phyloP scores from a whole-genome alignment of 2,797 vertebrate species.

The Threskiornis aethiopicus region DNA sequence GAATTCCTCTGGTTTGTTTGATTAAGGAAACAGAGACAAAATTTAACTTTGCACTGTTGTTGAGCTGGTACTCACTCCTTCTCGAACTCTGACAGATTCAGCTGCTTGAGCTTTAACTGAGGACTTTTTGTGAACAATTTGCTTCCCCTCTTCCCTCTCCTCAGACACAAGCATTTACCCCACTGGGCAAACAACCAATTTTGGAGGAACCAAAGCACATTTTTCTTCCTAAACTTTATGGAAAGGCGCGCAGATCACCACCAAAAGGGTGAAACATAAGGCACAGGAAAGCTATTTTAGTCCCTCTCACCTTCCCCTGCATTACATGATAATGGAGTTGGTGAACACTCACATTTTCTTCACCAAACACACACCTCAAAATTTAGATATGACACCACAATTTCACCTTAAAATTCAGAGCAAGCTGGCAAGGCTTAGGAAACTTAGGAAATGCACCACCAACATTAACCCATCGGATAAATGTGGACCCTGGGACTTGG shows the following conservation, averaged over 20 bases:
- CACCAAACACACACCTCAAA: neutral
- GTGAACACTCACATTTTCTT: neutral
- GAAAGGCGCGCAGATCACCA: neutral
- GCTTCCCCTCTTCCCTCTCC: neutral
- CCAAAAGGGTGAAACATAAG: neutral
- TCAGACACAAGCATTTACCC: neutral
- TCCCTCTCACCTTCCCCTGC: neutral
- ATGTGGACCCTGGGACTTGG: neutral
- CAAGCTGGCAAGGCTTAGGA: neutral
- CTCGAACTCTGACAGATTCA: neutral
- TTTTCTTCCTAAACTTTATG: neutral
- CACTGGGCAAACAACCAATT: neutral
- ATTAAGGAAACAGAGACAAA: neutral
- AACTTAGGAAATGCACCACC: neutral
- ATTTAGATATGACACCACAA: neutral
- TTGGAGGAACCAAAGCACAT: neutral
- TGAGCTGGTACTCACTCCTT: neutral
- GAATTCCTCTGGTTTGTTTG: neutral
- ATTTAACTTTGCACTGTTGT: neutral
- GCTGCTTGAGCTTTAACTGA: neutral
- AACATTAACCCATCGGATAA: neutral
- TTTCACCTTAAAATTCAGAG: neutral
- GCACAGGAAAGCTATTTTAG: neutral
- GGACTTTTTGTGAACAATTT: neutral
- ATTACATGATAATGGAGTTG: accelerated